phyloP scores from a whole-genome alignment of 2,113 vertebrate species.

The Scytalopus superciliaris region DNA sequence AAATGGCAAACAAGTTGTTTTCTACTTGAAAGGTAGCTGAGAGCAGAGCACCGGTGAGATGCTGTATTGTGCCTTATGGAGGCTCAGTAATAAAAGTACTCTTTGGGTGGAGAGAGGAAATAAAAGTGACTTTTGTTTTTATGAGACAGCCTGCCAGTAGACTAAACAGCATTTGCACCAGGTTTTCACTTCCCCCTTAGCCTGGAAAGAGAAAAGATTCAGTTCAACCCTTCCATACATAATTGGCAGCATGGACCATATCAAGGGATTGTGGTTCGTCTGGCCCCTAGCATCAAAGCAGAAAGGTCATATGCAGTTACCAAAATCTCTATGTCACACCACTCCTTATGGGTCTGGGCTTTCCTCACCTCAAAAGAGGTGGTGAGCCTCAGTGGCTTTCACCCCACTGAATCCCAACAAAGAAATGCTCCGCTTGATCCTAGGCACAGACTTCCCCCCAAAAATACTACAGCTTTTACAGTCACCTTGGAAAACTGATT shows the following conservation, averaged over 20 bases:
- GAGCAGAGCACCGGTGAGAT: neutral
- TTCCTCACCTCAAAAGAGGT: neutral
- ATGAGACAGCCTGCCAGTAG: neutral
- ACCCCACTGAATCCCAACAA: neutral
- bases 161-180: neutral
- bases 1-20: constrained; percentile 56
- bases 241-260: neutral
- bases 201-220: neutral
- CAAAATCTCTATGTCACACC: neutral
- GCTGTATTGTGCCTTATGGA: neutral
- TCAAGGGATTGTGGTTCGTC: neutral
- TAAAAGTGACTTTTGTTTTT: neutral
- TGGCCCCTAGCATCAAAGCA: neutral
- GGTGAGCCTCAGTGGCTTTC: neutral
- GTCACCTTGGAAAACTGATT: neutral
- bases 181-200: neutral
- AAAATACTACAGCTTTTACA: neutral
- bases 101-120: neutral
- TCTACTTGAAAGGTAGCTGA: constrained; percentile 15
- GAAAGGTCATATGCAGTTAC: neutral
- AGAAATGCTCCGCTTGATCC: neutral
- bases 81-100: neutral
- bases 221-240: neutral
- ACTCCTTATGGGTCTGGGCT: neutral
- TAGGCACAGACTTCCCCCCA: neutral